Percentiles rank a stretch among this genome's conserved stretches.
phyloP scores from a whole-genome alignment of 2,797 vertebrate genomes.

The Coregonus ussuriensis region DNA sequence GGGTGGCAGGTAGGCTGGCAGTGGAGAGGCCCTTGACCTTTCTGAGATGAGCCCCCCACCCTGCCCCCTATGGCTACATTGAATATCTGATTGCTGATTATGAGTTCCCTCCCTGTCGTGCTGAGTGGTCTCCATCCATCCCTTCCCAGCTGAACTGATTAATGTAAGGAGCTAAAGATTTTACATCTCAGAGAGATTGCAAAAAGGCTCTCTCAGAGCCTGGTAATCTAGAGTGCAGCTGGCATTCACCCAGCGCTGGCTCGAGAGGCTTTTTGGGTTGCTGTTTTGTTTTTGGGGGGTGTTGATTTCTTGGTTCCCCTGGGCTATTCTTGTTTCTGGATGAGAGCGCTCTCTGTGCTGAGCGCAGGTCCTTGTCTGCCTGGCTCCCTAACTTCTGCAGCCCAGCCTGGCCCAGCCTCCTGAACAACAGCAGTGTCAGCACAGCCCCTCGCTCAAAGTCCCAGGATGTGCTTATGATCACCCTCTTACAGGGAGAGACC shows the following conservation, averaged over 20 bases:
- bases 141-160: constrained; percentile 74
- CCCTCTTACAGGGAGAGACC: constrained; percentile 58
- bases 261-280: constrained; percentile 62
- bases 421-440: constrained; percentile 66
- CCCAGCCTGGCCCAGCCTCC: constrained; percentile 61
- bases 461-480: constrained; percentile 63
- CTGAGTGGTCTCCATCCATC: constrained; percentile 73
- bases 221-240: constrained; percentile 77
- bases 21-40: constrained; percentile 81
- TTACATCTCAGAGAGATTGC: constrained; percentile 69
- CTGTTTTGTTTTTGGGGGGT: constrained; percentile 72
- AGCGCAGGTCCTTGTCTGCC: constrained; percentile 79
- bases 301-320: constrained; percentile 76
- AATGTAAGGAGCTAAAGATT: constrained; percentile 72
- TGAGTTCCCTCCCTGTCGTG: constrained; percentile 74
- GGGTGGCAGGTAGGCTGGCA: constrained; percentile 68
- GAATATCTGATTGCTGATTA: constrained; percentile 83
- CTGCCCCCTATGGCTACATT: constrained; percentile 59
- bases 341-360: constrained; percentile 81
- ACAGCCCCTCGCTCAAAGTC: constrained; percentile 65
- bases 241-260: constrained; percentile 75
- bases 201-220: constrained; percentile 66
- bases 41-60: constrained; percentile 67
- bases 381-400: constrained; percentile 43
- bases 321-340: constrained; percentile 79